Percentiles rank a stretch among this genome's conserved stretches.
phyloP scores from a whole-genome alignment of 2,113 vertebrate species.

The Saccopteryx bilineata region DNA sequence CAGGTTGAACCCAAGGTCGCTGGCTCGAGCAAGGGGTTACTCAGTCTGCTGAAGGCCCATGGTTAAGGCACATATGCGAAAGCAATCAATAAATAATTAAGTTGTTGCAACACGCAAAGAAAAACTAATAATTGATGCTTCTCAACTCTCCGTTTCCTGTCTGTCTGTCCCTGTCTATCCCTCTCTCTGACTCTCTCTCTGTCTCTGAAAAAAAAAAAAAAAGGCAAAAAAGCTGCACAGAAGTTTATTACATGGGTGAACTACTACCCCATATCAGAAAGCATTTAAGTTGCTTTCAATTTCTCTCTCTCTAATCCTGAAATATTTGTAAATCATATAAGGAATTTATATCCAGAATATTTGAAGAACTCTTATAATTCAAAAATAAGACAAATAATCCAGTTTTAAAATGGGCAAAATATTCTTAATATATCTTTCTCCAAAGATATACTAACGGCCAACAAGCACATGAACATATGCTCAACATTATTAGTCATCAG shows the following conservation, averaged over 20 bases:
- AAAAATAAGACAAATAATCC: conserved; percentile 13
- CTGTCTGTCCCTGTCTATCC: too few species aligned
- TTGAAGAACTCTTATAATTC: background rate
- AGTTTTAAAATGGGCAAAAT: conserved; percentile 42
- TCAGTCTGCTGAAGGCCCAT: too few species aligned
- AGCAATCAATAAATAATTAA: too few species aligned
- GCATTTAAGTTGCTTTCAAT: background rate
- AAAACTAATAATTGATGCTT: too few species aligned
- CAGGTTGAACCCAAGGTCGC: too few species aligned
- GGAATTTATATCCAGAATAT: conserved; percentile 31
- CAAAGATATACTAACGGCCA: background rate
- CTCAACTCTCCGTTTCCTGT: too few species aligned
- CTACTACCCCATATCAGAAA: conserved; percentile 40
- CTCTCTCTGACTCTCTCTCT: too few species aligned
- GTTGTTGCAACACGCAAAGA: too few species aligned
- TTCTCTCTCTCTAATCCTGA: background rate
- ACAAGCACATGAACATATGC: conserved; percentile 17
- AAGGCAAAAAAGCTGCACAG: background rate
- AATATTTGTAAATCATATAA: background rate
- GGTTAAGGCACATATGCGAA: too few species aligned
- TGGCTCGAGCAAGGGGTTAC: too few species aligned
- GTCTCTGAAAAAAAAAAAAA: too few species aligned
- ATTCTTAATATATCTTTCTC: conserved; percentile 45
- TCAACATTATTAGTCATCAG: background rate
- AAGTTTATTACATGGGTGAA: background rate